Percentiles rank a stretch among this genome's conserved stretches.
Evolutionary conservation across 2,113 vertebrate species (phyloP).

Genomic region (Pseudorasbora parva): DNA sequence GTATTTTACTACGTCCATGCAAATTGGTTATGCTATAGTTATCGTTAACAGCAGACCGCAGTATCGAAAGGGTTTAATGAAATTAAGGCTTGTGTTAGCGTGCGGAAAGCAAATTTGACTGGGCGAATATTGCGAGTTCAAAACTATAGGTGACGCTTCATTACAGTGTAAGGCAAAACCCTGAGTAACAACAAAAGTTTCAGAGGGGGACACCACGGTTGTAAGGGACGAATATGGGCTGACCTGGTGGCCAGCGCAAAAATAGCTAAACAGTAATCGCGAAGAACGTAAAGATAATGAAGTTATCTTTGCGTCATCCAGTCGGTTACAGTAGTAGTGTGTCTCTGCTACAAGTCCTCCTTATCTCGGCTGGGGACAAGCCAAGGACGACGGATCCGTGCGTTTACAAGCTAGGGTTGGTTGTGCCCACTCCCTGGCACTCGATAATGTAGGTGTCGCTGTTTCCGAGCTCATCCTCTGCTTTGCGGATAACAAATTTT

Average conservation of each 20-base stretch:
- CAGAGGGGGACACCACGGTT: slow-evolving; percentile 6
- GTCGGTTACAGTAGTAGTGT: slow-evolving; percentile 64
- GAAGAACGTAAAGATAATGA: slow-evolving; percentile 13
- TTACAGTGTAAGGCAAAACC: slow-evolving; percentile 67
- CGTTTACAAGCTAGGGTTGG: slow-evolving; percentile 77
- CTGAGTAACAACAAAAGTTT: slow-evolving; percentile 62
- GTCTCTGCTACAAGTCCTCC: slow-evolving; percentile 54
- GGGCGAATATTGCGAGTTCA: slow-evolving; percentile 30
- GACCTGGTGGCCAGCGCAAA: slow-evolving; percentile 4
- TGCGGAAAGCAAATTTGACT: not conserved
- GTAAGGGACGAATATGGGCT: slow-evolving; percentile 18
- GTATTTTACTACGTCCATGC: slow-evolving; percentile 50
- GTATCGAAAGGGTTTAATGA: slow-evolving; percentile 19
- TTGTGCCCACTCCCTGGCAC: slow-evolving; percentile 87
- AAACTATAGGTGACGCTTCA: slow-evolving; percentile 39
- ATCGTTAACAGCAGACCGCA: not conserved
- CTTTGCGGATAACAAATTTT: slow-evolving; percentile 89
- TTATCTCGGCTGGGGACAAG: slow-evolving; percentile 26
- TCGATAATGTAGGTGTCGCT: slow-evolving; percentile 86
- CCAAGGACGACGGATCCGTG: not conserved
- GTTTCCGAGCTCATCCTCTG: slow-evolving; percentile 80
- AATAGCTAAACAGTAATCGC: slow-evolving; percentile 20
- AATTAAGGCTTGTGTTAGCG: slow-evolving; percentile 50
- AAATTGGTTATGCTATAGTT: slow-evolving; percentile 29
- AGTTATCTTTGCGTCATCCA: slow-evolving; percentile 26